Conservation (phyloP, 2,888 invertebrate genomes). For the Spisula subtruncata region DNA sequence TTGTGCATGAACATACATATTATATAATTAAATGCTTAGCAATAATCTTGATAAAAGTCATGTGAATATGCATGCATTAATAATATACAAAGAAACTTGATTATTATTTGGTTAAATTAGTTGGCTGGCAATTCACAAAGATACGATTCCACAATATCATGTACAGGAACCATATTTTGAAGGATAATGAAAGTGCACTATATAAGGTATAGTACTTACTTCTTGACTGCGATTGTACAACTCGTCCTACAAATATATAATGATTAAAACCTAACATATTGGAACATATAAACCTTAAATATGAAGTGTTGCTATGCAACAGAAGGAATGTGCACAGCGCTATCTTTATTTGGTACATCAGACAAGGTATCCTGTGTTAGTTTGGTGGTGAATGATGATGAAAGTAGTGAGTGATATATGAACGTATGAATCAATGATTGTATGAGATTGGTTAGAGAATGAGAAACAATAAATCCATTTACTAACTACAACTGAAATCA, state of each 20-base stretch:
- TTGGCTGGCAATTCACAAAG: constrained; percentile 28
- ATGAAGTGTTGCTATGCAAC: constrained; percentile 1
- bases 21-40: neutral
- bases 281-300: constrained; percentile 38
- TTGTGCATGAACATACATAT: neutral
- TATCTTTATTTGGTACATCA: constrained; percentile 30
- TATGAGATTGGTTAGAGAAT: constrained; percentile 11
- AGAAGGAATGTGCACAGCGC: neutral
- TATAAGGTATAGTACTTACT: constrained; percentile 67
- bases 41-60: neutral
- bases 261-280: constrained; percentile 50
- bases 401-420: neutral
- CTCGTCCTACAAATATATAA: constrained; percentile 74
- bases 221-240: constrained; percentile 75
- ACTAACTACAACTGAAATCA: constrained; percentile 4
- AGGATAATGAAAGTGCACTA: constrained; percentile 52
- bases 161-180: constrained; percentile 27
- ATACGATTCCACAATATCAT: constrained; percentile 45
- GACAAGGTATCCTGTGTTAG: constrained; percentile 59
- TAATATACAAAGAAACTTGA: neutral
- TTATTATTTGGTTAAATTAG: constrained; percentile 7
- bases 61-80: constrained; percentile 26
- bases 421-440: neutral
- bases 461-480: constrained; percentile 20
- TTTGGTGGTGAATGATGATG: constrained; percentile 1